phyloP scores from a whole-genome alignment of 2,888 invertebrate genomes.

The Tinea semifulvella region DNA sequence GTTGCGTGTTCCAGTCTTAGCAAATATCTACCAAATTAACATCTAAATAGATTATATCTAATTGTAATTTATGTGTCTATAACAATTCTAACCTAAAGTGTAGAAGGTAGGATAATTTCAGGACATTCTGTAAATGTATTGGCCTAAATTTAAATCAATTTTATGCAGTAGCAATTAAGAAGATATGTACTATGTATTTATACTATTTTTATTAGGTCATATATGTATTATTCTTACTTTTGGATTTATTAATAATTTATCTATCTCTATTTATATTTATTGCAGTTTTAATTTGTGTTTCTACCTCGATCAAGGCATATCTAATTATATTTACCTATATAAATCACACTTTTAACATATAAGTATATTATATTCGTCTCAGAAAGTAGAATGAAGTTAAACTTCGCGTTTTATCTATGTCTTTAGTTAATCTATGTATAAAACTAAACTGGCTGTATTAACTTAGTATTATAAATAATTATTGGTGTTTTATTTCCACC shows the following conservation, averaged over 20 bases:
- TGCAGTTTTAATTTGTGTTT: not conserved
- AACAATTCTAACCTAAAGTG: no score
- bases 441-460: constrained; percentile 56
- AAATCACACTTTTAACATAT: not conserved
- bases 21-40: constrained; percentile 3
- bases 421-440: constrained; percentile 28
- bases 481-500: constrained; percentile 27
- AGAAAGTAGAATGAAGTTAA: constrained; percentile 36
- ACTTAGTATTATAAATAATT: constrained; percentile 43
- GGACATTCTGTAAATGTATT: not conserved
- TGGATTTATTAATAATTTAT: no score
- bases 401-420: constrained; percentile 40
- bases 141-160: constrained; percentile 4
- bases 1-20: constrained; percentile 21
- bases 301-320: constrained; percentile 2
- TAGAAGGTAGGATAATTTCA: no score
- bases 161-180: no score
- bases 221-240: no score
- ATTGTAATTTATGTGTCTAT: not conserved
- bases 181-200: no score
- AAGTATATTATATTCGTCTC: not conserved
- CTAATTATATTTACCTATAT: not conserved
- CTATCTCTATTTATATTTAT: not conserved
- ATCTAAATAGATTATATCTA: constrained; percentile 2
- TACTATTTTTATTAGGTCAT: no score